These are phyloP conservation scores for Cyclopterus lumpus DNA, from an alignment of 2,797 vertebrate species.

Conservation along the genomic window DNA sequence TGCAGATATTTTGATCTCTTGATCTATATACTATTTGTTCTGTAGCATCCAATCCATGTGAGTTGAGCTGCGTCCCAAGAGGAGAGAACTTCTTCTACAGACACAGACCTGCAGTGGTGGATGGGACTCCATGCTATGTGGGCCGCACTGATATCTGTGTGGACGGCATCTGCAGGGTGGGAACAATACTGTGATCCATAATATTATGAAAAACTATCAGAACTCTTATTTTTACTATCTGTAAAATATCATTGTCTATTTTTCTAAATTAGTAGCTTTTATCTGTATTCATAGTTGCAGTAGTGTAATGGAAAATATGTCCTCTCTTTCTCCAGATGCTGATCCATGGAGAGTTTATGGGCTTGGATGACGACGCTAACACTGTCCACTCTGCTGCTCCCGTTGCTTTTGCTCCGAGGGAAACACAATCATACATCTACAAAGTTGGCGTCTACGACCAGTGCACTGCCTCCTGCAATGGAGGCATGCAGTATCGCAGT, in stretches of 20 bases:
- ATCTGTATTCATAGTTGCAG: neutral
- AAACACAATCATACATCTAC: slow-evolving; percentile 76
- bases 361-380: slow-evolving; percentile 80
- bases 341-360: slow-evolving; percentile 84
- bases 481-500: slow-evolving; percentile 87
- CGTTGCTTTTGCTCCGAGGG: slow-evolving; percentile 35
- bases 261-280: neutral
- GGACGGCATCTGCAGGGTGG: slow-evolving; percentile 89
- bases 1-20: neutral
- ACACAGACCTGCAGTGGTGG: slow-evolving; percentile 87
- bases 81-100: slow-evolving; percentile 92
- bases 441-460: slow-evolving; percentile 81
- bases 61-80: slow-evolving; percentile 92
- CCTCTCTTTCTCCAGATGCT: slow-evolving; percentile 78
- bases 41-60: slow-evolving; percentile 90
- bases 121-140: slow-evolving; percentile 92
- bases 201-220: neutral
- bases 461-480: slow-evolving; percentile 88
- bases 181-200: slow-evolving; percentile 3
- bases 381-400: slow-evolving; percentile 34
- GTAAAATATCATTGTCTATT: neutral
- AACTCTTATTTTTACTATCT: neutral
- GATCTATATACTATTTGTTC: neutral
- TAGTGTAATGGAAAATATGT: neutral
- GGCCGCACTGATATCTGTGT: slow-evolving; percentile 90